Conservation (phyloP, 2,888 invertebrate species). For the Eustalomyia histrio region DNA sequence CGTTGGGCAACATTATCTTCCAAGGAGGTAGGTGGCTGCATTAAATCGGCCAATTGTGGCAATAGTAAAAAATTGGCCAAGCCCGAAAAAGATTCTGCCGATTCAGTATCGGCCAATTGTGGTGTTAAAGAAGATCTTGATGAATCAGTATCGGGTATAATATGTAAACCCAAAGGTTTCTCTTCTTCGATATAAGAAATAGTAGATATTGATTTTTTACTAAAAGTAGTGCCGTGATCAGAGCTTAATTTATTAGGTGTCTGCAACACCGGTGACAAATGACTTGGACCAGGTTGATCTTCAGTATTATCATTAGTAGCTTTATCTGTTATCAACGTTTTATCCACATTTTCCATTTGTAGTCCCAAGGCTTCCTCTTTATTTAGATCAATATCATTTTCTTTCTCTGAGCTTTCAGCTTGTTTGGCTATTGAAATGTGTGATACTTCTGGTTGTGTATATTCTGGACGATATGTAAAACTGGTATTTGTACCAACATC, state of each 20-base stretch:
- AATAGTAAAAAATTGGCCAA: not conserved
- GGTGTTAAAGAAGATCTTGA: not conserved
- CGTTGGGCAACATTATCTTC: no score
- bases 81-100: not conserved
- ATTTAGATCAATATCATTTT: no score
- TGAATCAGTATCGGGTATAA: not conserved
- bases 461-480: not conserved
- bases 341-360: not conserved
- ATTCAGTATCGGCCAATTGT: not conserved
- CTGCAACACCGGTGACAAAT: not conserved
- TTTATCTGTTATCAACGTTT: no score
- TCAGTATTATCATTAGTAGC: no score
- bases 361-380: no score
- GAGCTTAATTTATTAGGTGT: not conserved
- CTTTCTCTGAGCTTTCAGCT: not conserved
- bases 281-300: no score
- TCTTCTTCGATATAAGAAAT: not conserved
- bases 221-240: not conserved
- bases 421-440: not conserved
- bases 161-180: no score
- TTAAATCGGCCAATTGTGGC: not conserved
- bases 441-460: not conserved
- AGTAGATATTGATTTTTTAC: not conserved
- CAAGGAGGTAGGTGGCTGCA: no score
- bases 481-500: constrained; percentile 19